Conservation (phyloP, 2,113 vertebrate species). For the Erythrocercus mccallii region DNA sequence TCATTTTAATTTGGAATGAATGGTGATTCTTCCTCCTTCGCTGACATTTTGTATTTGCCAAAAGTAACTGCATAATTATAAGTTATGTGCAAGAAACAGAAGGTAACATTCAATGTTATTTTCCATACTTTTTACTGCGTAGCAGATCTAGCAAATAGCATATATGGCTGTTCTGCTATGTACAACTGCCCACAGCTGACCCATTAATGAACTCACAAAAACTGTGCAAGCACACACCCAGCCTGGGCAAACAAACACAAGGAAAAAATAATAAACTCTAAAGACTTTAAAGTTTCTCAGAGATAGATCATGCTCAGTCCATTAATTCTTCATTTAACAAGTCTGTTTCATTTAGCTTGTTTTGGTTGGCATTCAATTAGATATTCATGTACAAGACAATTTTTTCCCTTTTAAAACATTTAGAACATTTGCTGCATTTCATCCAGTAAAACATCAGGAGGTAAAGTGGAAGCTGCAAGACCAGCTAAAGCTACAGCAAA, state of each 20-base stretch:
- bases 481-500: neutral
- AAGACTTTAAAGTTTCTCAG: neutral
- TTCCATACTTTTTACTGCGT: neutral
- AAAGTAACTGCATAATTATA: slow-evolving; percentile 55
- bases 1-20: slow-evolving; percentile 34
- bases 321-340: slow-evolving; percentile 45
- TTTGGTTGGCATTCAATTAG: slow-evolving; percentile 23
- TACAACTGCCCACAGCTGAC: neutral
- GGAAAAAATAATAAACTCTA: slow-evolving; percentile 11
- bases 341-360: neutral
- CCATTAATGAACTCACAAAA: neutral
- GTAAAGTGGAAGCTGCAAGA: slow-evolving; percentile 8
- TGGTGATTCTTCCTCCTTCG: neutral
- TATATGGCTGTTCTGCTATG: neutral
- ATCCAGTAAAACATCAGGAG: neutral
- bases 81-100: slow-evolving; percentile 45
- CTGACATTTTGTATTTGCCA: slow-evolving; percentile 46
- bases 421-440: neutral
- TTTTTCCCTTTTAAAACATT: neutral
- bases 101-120: slow-evolving; percentile 57
- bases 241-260: neutral
- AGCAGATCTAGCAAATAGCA: neutral
- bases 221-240: neutral
- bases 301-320: neutral
- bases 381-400: neutral